Conservation (phyloP, 2,888 invertebrate species). For the Sarcophaga rosellei region DNA sequence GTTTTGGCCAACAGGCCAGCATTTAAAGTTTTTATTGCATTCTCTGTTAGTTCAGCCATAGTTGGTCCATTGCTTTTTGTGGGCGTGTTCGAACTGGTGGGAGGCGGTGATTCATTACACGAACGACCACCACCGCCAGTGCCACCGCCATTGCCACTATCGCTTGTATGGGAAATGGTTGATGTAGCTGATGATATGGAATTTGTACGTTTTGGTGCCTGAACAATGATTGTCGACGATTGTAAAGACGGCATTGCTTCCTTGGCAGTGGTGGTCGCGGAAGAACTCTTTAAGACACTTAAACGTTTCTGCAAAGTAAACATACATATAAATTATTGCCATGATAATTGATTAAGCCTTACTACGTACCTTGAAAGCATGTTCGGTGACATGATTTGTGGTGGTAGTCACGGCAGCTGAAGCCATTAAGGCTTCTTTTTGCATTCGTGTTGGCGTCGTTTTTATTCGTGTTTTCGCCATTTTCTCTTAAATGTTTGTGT, state of each 20-base stretch:
- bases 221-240: slow-evolving; percentile 70
- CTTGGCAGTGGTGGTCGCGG: slow-evolving; percentile 37
- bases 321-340: not conserved
- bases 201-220: slow-evolving; percentile 71
- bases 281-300: slow-evolving; percentile 60
- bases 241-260: slow-evolving; percentile 60
- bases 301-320: slow-evolving; percentile 66
- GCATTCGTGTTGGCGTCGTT: slow-evolving; percentile 76
- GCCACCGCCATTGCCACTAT: slow-evolving; percentile 48
- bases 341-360: too few relatives aligned
- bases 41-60: slow-evolving; percentile 60
- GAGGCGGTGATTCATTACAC: slow-evolving; percentile 69
- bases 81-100: slow-evolving; percentile 15
- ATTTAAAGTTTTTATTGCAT: slow-evolving; percentile 63
- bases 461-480: slow-evolving; percentile 79
- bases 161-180: slow-evolving; percentile 69
- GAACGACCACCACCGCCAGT: slow-evolving; percentile 59
- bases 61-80: slow-evolving; percentile 52
- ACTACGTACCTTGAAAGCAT: slow-evolving; percentile 58
- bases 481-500: slow-evolving; percentile 65
- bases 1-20: slow-evolving; percentile 67
- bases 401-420: slow-evolving; percentile 63
- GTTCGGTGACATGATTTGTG: slow-evolving; percentile 53
- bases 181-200: slow-evolving; percentile 72
- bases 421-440: slow-evolving; percentile 73